These are phyloP conservation scores for Drepana falcataria DNA, from an alignment of 2,888 invertebrate genomes.

Conservation along the genomic window DNA sequence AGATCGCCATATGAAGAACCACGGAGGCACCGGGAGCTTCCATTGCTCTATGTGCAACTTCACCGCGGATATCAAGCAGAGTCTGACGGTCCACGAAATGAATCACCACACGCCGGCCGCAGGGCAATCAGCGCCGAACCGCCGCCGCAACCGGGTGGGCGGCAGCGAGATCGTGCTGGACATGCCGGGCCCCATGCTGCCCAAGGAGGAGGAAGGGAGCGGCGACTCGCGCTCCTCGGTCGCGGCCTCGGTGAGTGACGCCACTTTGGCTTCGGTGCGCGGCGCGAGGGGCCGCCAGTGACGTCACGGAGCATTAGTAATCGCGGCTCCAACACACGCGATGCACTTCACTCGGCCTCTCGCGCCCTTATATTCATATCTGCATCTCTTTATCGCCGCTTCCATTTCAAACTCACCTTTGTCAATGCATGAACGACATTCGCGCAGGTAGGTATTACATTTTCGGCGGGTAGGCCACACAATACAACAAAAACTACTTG, in stretches of 20 bases:
- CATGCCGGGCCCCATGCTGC: constrained; percentile 44
- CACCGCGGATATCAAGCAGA: constrained; percentile 94
- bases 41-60: constrained; percentile 93
- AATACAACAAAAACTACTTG: no score
- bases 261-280: constrained; percentile 20
- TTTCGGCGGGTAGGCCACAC: no score
- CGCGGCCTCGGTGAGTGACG: constrained; percentile 64
- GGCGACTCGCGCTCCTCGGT: constrained; percentile 69
- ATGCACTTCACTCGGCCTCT: constrained; percentile 37
- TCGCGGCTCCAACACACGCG: constrained; percentile 21
- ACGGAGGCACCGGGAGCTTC: constrained; percentile 91
- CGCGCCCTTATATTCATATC: constrained; percentile 31
- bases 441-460: no score
- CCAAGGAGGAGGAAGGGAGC: constrained; percentile 72
- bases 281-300: constrained; percentile 48
- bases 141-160: constrained; percentile 86
- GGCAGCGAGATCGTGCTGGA: constrained; percentile 80
- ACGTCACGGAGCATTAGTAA: constrained; percentile 56
- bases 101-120: constrained; percentile 92
- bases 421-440: background rate
- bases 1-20: constrained; percentile 95
- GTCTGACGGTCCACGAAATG: constrained; percentile 93
- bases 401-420: constrained; percentile 4
- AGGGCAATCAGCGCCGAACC: constrained; percentile 79
- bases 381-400: constrained; percentile 24